A percentile compares a stretch with the other conserved stretches of the same genome.
Conservation (phyloP, 1,140 invertebrate genomes). For the Drosophila funebris region DNA sequence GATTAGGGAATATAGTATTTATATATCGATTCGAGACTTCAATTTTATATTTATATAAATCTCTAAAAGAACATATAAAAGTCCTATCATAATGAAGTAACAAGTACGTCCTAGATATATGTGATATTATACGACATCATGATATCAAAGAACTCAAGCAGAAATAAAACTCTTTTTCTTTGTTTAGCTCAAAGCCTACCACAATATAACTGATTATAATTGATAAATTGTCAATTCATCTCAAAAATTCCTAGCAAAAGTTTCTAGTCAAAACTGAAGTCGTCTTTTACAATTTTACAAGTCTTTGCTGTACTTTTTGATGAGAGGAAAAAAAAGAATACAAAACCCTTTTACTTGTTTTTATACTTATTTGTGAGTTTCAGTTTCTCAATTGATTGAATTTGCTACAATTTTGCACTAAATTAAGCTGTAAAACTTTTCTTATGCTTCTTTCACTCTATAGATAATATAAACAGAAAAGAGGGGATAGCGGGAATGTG, state of each 20-base stretch:
- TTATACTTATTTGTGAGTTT: neutral
- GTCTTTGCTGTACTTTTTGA: constrained; percentile 36
- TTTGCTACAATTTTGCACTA: constrained; percentile 62
- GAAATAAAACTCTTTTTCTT: neutral
- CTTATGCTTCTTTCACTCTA: neutral
- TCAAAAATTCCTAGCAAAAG: neutral
- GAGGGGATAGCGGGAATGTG: neutral
- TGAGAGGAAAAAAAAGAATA: neutral
- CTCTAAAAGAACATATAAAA: too few relatives aligned
- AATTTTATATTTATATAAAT: too few relatives aligned
- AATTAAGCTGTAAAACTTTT: constrained; percentile 64
- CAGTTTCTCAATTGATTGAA: constrained; percentile 54
- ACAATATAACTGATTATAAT: neutral
- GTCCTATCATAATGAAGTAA: constrained; percentile 4
- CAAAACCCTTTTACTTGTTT: neutral
- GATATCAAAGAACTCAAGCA: neutral
- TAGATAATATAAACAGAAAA: constrained; percentile 17
- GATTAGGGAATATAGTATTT: neutral
- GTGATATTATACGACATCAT: constrained; percentile 27
- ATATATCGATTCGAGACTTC: neutral
- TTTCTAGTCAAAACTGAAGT: neutral
- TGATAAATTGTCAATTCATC: constrained; percentile 14
- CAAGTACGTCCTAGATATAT: constrained; percentile 37
- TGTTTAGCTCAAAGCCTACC: neutral
- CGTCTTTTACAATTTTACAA: neutral